These are phyloP conservation scores for Alces alces DNA, from an alignment of 2,113 vertebrate species.

Conservation along the genomic window DNA sequence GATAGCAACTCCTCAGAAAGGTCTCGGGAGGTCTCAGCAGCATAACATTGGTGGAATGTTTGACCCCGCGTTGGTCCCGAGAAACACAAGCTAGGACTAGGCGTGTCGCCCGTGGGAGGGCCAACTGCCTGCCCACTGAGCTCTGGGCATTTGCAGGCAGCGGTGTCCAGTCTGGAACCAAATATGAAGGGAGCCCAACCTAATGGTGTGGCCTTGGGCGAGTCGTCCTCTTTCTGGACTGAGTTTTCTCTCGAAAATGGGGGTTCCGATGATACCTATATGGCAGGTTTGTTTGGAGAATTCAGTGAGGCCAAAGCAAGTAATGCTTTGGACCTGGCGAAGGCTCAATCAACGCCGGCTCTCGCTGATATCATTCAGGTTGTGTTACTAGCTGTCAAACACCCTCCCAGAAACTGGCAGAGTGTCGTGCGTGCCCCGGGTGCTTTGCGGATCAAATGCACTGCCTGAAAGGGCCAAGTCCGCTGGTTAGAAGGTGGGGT, in stretches of 20 bases:
- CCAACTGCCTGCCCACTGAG: not conserved
- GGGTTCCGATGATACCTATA: rapidly evolving
- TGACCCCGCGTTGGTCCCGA: not conserved
- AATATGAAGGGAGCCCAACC: not conserved
- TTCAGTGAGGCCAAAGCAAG: not conserved
- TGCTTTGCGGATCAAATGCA: not conserved
- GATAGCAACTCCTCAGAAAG: not conserved
- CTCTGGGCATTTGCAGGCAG: not conserved
- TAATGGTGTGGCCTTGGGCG: rapidly evolving
- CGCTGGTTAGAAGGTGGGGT: rapidly evolving
- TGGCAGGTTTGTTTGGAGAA: not conserved
- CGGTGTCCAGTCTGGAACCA: not conserved
- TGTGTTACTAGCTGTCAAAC: rapidly evolving
- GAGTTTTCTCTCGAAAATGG: not conserved
- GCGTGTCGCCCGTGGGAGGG: rapidly evolving
- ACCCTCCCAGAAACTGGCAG: not conserved
- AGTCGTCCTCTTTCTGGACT: not conserved
- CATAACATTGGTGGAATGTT: rapidly evolving
- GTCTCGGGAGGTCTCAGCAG: not conserved
- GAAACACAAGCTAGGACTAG: not conserved
- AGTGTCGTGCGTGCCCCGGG: rapidly evolving
- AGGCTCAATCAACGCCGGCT: rapidly evolving
- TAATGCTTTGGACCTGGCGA: not conserved
- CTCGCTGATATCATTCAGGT: rapidly evolving
- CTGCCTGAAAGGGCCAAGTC: not conserved